A percentile compares a stretch with the other conserved stretches of the same genome.
These are phyloP conservation scores for Protophormia terraenovae DNA, from an alignment of 2,888 invertebrate species.

Conservation along the genomic window DNA sequence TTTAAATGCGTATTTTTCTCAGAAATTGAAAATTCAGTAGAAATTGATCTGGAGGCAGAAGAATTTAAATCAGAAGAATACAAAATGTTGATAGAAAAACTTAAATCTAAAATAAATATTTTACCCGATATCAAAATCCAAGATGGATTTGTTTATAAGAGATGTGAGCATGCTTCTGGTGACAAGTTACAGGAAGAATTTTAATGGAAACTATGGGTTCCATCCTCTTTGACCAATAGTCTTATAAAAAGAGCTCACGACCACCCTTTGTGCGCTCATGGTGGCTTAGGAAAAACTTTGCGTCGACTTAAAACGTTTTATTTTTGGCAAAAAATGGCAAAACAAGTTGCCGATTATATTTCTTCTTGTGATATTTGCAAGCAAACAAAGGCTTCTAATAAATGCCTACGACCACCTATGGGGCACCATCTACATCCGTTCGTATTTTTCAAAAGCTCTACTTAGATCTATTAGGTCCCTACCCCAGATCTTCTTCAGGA, in stretches of 20 bases:
- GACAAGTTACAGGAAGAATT: background rate
- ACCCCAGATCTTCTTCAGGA: background rate
- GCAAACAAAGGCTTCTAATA: background rate
- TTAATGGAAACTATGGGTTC: background rate
- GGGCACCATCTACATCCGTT: background rate
- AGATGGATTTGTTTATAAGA: background rate
- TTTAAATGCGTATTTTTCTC: too few species aligned
- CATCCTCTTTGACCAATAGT: background rate
- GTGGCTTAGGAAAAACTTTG: background rate
- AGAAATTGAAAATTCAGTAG: background rate
- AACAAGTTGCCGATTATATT: too few species aligned
- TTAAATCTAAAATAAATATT: background rate
- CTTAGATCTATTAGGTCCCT: background rate
- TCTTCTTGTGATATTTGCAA: background rate
- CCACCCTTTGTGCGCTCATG: background rate
- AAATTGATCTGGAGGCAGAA: background rate
- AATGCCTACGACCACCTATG: background rate
- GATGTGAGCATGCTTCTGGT: background rate
- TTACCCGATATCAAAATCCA: background rate
- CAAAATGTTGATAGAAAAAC: background rate
- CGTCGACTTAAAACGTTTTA: too few species aligned
- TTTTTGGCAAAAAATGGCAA: too few species aligned
- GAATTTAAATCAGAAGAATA: background rate
- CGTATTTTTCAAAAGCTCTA: background rate
- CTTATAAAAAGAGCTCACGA: background rate